Evolutionary conservation across 1,140 invertebrate genomes (phyloP).

Genomic region (Drosophila teissieri): DNA sequence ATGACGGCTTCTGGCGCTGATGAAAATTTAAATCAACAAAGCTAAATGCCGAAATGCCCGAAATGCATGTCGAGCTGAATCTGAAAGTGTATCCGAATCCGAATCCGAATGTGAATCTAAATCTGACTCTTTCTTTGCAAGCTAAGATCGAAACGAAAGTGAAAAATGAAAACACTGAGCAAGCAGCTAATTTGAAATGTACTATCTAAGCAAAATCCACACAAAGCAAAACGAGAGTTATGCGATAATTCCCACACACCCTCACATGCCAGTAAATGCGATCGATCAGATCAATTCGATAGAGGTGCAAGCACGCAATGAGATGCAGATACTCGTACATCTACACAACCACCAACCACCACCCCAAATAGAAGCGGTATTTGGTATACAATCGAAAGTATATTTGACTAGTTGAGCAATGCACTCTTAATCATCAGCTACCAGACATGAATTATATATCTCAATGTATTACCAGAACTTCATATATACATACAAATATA

Average conservation of each 20-base stretch:
- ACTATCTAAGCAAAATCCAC: conserved; percentile 64
- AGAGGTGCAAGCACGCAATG: conserved; percentile 52
- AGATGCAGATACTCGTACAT: conserved; percentile 37
- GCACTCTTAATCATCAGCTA: conserved; percentile 75
- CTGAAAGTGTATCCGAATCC: not conserved
- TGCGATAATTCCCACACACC: conserved; percentile 71
- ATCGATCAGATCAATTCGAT: conserved; percentile 29
- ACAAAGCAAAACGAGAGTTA: conserved; percentile 43
- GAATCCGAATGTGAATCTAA: not conserved
- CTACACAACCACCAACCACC: conserved; percentile 13
- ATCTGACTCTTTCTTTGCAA: conserved; percentile 46
- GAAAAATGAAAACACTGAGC: conserved; percentile 51
- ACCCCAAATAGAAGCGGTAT: conserved; percentile 57
- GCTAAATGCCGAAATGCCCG: conserved; percentile 80
- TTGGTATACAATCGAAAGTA: conserved; percentile 51
- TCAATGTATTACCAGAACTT: conserved; percentile 64
- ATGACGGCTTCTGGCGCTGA: conserved; percentile 85
- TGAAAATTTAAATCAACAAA: conserved; percentile 85
- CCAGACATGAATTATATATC: conserved; percentile 72
- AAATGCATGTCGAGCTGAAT: conserved; percentile 66
- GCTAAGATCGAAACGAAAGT: conserved; percentile 39
- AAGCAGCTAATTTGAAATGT: conserved; percentile 54
- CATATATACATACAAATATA: conserved; percentile 59
- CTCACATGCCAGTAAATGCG: conserved; percentile 39
- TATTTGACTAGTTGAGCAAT: conserved; percentile 79